Evolutionary conservation across 2,113 vertebrate genomes (phyloP).

Genomic region (Lasiurus cinereus): DNA sequence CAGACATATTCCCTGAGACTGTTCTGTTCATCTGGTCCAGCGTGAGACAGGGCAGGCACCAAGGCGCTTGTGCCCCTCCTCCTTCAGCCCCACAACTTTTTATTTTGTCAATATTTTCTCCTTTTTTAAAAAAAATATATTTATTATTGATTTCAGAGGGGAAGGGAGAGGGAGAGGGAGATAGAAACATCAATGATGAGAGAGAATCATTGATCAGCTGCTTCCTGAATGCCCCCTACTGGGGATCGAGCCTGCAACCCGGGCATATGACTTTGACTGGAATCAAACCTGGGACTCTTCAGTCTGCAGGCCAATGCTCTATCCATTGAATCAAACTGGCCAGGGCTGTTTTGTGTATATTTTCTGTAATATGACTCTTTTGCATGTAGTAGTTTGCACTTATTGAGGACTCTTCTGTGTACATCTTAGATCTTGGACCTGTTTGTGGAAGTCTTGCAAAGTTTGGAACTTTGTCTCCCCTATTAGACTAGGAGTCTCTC

Average conservation of each 20-base stretch:
- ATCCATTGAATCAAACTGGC: too few species aligned
- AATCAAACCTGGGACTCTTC: too few species aligned
- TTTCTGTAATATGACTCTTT: neutral
- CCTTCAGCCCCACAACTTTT: neutral
- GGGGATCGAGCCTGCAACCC: too few species aligned
- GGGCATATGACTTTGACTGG: too few species aligned
- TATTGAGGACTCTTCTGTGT: neutral
- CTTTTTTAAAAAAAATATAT: too few species aligned
- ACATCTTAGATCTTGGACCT: neutral
- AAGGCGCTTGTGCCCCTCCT: neutral
- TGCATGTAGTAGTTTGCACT: neutral
- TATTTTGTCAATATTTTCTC: neutral
- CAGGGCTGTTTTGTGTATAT: neutral
- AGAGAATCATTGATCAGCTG: too few species aligned
- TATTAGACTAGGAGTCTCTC: constrained; percentile 14
- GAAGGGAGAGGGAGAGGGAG: too few species aligned
- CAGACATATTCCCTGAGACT: neutral
- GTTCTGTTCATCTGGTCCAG: neutral
- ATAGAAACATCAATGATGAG: too few species aligned
- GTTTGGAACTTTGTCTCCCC: neutral
- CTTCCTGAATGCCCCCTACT: too few species aligned
- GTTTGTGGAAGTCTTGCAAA: neutral
- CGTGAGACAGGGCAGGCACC: neutral
- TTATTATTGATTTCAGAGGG: too few species aligned
- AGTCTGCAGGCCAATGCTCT: too few species aligned